These are phyloP conservation scores for Eurystomus glaucurus DNA, from an alignment of 2,797 vertebrate species.

Conservation along the genomic window DNA sequence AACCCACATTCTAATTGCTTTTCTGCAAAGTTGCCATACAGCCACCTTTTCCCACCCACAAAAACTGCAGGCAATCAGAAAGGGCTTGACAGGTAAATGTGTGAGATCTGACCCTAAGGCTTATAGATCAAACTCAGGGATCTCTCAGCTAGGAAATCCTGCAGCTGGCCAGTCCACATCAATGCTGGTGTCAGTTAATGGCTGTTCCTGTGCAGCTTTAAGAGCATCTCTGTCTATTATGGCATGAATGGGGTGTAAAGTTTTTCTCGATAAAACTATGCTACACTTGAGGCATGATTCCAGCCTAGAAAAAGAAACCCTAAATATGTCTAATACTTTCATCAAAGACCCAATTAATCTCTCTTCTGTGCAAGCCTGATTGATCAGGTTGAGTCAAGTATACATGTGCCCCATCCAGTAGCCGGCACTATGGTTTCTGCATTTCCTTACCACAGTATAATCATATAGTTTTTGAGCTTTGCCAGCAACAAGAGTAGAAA, in stretches of 20 bases:
- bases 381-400: background rate
- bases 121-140: fast-evolving
- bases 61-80: background rate
- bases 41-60: background rate
- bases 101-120: background rate
- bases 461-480: background rate
- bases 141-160: background rate
- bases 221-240: background rate
- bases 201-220: background rate
- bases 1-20: background rate
- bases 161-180: background rate
- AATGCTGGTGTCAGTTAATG: background rate
- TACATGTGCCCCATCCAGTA: background rate
- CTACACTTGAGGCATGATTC: background rate
- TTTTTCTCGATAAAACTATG: background rate
- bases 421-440: background rate
- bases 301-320: background rate
- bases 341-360: background rate
- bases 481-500: background rate
- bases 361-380: background rate
- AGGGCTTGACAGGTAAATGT: background rate
- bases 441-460: background rate
- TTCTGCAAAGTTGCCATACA: background rate
- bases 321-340: background rate
- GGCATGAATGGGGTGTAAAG: background rate